phyloP scores from a whole-genome alignment of 2,797 vertebrate species.

The Cossypha heuglini region DNA sequence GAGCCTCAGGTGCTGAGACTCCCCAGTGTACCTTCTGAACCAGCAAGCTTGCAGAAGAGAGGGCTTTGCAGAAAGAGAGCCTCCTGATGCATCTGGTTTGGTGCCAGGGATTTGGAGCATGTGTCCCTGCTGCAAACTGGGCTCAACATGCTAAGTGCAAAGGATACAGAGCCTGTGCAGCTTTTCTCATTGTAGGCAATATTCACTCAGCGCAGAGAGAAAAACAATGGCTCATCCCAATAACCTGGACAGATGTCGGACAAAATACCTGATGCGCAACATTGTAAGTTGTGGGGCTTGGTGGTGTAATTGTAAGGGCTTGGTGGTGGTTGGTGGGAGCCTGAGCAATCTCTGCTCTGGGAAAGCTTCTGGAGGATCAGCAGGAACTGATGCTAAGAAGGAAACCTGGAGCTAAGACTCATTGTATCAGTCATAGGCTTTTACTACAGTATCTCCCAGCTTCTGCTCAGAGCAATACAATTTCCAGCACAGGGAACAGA shows the following conservation, averaged over 20 bases:
- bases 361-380: not conserved
- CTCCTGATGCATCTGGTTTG: not conserved
- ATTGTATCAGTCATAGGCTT: not conserved
- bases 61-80: not conserved
- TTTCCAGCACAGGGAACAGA: not conserved
- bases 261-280: slow-evolving; percentile 81
- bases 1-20: not conserved
- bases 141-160: not conserved
- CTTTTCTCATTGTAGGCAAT: slow-evolving; percentile 79
- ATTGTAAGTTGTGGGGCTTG: slow-evolving; percentile 75
- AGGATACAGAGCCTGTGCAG: not conserved
- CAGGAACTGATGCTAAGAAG: not conserved
- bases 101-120: not conserved
- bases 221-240: slow-evolving; percentile 84
- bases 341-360: fast-evolving
- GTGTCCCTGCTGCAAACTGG: not conserved
- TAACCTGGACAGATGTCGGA: slow-evolving; percentile 83
- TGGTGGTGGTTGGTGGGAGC: not conserved
- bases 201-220: slow-evolving; percentile 76
- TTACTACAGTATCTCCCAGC: not conserved
- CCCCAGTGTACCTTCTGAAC: not conserved
- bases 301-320: not conserved
- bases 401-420: not conserved
- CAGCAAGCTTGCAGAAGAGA: not conserved
- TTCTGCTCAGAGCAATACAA: not conserved